Evolutionary conservation across 2,888 invertebrate genomes (phyloP).

Genomic region (Ophion obscuratus): DNA sequence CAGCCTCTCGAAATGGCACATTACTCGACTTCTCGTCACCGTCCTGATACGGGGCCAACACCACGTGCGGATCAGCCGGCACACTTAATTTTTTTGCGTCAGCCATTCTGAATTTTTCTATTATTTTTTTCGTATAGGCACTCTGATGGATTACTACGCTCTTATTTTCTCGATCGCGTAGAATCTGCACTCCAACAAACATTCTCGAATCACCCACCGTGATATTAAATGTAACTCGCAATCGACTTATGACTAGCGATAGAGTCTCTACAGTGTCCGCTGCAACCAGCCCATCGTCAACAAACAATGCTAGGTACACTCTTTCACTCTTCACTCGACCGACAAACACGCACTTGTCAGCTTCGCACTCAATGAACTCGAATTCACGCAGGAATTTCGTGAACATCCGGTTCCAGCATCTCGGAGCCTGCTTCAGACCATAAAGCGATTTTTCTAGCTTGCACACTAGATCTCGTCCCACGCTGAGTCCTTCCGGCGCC

Average conservation of each 20-base stretch:
- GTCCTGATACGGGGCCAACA: not conserved
- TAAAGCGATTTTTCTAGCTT: constrained; percentile 10
- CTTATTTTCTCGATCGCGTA: constrained; percentile 49
- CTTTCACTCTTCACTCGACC: not conserved
- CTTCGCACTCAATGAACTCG: not conserved
- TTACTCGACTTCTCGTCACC: not conserved
- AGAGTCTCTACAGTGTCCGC: constrained; percentile 24
- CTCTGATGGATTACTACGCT: constrained; percentile 60
- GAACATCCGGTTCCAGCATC: constrained; percentile 44
- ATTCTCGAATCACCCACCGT: not conserved
- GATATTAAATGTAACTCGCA: constrained; percentile 51
- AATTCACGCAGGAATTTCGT: constrained; percentile 9
- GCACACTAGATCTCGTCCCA: constrained; percentile 18
- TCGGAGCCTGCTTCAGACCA: constrained; percentile 30
- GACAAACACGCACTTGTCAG: too few relatives aligned
- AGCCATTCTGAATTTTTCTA: constrained; percentile 63
- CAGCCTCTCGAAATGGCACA: constrained; percentile 48
- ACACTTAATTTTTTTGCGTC: constrained; percentile 49
- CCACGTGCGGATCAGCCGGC: not conserved
- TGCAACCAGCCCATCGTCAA: constrained; percentile 2
- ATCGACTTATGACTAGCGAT: constrained; percentile 7
- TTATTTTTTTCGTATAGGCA: too few relatives aligned
- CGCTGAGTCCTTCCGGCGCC: constrained; percentile 49
- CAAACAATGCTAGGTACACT: constrained; percentile 1
- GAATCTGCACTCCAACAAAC: constrained; percentile 55